Base-by-base conservation (phyloP, 2,113 vertebrate species). In the Chionomys nivalis region DNA sequence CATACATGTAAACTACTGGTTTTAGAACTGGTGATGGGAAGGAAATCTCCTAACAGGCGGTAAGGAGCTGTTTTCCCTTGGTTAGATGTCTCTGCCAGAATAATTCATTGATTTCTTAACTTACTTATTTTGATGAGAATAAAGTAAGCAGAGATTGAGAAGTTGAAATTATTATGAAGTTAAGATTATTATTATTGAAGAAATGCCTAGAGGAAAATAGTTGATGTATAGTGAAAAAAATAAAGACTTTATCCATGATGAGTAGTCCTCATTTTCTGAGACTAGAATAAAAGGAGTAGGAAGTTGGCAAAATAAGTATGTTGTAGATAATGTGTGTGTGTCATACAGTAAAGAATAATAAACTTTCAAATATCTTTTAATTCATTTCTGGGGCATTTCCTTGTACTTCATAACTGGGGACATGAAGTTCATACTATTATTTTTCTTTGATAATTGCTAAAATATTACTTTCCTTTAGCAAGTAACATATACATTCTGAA, bases 281-380 rank as follows among this genome's bases (percentile, higher is more conserved):
- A 52, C 0, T 4, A 55, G 0, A 7, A 2, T 8, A 39, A 4
- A 39, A 44, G 66, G 44, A 44, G 2, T 36, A 73, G 8, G 8
- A 24, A 12, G 42, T 16, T 13, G 4, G 9, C 19, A 9, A 36
- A 49, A 68, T 0, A 19, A 65, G 16, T 17, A 16, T 11, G 24
- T 61, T 42, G 94, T 55, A 8, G 26, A 47, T 31, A 88, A 14
- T 28, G 8, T 28, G 8, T 52, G 7, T 36, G 10, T 31, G 1
- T 16, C 0, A 5, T 47, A 7, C 24, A 26, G 4, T 17, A 26
- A 42, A 65, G 73, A 14, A 19, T n/a, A 14, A 49, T 14, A 44
- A 17, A n/a, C 7, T 33, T 36, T 55, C n/a, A 21, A 63, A 68
- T 16, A 14, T 47, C 73, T 17, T 75, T 42, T 36, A n/a, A 14